phyloP scores from a whole-genome alignment of 2,113 vertebrate species.

The Sclerurus mexicanus region DNA sequence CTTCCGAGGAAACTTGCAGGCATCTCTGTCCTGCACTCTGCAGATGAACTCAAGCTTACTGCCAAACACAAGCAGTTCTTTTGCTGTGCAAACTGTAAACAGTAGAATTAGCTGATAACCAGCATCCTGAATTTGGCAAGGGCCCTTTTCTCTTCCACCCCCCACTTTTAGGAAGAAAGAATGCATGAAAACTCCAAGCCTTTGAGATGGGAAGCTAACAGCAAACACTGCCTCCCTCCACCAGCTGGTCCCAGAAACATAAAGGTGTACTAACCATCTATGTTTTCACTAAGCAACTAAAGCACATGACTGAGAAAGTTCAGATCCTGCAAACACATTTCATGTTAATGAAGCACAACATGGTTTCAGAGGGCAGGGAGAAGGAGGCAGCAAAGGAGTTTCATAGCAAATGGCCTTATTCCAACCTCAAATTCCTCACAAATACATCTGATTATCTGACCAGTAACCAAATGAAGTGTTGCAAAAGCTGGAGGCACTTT shows the following conservation, averaged over 20 bases:
- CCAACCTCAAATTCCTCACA: neutral
- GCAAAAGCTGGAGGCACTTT: neutral
- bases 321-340: neutral
- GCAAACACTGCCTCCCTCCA: neutral
- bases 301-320: neutral
- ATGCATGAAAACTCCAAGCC: neutral
- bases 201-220: neutral
- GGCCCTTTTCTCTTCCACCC: neutral
- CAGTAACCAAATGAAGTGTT: neutral
- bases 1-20: neutral
- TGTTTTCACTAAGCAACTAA: neutral
- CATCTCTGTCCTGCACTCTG: neutral
- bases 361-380: neutral
- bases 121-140: neutral
- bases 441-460: neutral
- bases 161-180: neutral
- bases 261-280: neutral
- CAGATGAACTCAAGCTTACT: neutral
- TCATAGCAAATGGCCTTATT: neutral
- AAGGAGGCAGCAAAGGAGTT: neutral
- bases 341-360: neutral
- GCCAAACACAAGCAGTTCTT: neutral
- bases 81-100: neutral
- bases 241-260: constrained; percentile 11
- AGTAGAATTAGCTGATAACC: neutral